Base-by-base conservation (phyloP, 2,888 invertebrate species). In the Tachina fera region DNA sequence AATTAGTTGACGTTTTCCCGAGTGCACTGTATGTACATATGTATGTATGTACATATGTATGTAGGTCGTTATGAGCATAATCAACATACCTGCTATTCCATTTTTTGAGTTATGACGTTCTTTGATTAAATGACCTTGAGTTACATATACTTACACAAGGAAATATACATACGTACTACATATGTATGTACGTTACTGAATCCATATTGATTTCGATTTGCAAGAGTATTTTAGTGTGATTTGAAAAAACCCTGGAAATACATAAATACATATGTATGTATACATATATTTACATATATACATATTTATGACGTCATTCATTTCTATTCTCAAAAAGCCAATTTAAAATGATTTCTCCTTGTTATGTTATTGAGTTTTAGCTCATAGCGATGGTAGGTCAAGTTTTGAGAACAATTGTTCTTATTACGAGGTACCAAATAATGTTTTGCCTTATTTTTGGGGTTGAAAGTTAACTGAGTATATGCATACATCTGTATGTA, bases 381-480 rank as follows among this genome's bases (percentile, higher is more conserved):
- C 75, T 75, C 71, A 53, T 56, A 71, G 45, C 79, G 71, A 76
- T 65, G 85, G 83, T 86, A 86, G 85, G 85, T 86, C 85, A 86
- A 60, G 85, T 78, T 72, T 77, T 58, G 60, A 65, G 51, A 70
- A 43, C 6, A 60, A 47, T 8, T 65, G 60, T 9, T 31, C 31
- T 53, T 51, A 47, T 67, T 43, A 31, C 31, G 31, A 51, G 22
- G 49, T 39, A 47, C 45, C 6, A 19, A 41, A 19, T 8, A 6
- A 31, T 16, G 8, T 19, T n/a, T n/a, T 16, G 5, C 1, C 1
- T n/a, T 16, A 58, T 19, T 9, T 74, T 81, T 14, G 22, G 80
- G 76, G 58, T 63, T 75, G 53, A 16, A 58, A 49, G 63, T 39
- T 41, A 3, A n/a, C 13, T 60, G 14, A 10, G 43, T 47, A 1